Evolutionary conservation across 1,140 invertebrate genomes (phyloP), one percentile per base, ranked within the genome.

Genomic region (Cotesia glomerata): DNA sequence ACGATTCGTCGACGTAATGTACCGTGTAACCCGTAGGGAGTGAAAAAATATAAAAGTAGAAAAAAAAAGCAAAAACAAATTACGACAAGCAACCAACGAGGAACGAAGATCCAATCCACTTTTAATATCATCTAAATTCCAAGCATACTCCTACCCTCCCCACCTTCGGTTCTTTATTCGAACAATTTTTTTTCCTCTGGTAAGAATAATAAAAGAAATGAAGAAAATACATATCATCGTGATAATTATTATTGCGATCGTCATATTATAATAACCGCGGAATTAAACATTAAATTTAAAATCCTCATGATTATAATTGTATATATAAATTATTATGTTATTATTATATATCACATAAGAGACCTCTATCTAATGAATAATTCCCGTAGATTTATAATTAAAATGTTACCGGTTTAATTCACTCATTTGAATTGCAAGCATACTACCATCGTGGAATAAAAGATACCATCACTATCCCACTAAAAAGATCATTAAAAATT

Each of bases 1-100:
- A 18, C 32, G 52, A 72, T 70, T 61, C 69, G 63, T 67, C 11
- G 64, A 54, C 63, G 52, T 52, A 71, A 59, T 73, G 54, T 66
- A 49, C 26, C 68, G 73, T 71, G 52, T 71, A 74, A 71, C 58
- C 63, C 64, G 58, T 34, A 59, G 32, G 39, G 39, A 16, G 59
- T 34, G 18, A 49, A 16, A 54, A 51, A 52, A 65, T n/a, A 59
- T 13, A 16, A 74, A 71, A 51, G 71, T 35, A 66, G 52, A 58
- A 69, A 61, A 64, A 16, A 39, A 68, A 68, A 68, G 52, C 32
- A 35, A 49, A 54, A 56, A 54, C 16, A 68, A 69, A 63, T 49
- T 16, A 34, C 18, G 8, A 71, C 18, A 71, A 71, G 34, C 39
- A 34, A 62, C 11, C 52, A 35, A 11, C 13, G 63, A 69, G 65